These are phyloP conservation scores for Rhipidura dahli DNA, from an alignment of 2,113 vertebrate genomes.

Conservation along the genomic window DNA sequence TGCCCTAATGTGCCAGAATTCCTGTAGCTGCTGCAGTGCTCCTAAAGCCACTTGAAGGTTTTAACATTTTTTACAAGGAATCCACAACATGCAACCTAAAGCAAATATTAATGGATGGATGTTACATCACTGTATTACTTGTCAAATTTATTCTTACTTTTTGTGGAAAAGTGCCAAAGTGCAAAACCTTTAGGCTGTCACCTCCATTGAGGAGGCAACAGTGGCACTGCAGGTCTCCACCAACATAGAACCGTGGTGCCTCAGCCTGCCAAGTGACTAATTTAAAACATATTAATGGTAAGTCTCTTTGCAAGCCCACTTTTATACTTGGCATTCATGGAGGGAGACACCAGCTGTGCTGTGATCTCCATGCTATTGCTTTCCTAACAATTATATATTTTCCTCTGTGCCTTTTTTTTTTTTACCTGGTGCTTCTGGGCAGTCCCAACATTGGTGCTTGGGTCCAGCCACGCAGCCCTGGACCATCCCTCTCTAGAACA, in stretches of 20 bases:
- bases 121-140: not conserved
- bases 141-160: not conserved
- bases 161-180: not conserved
- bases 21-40: not conserved
- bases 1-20: not conserved
- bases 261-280: not conserved
- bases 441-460: not conserved
- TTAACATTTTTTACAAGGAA: not conserved
- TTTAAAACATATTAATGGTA: not conserved
- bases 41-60: not conserved
- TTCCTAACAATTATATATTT: not conserved
- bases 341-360: not conserved
- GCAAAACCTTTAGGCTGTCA: not conserved
- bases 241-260: accelerated
- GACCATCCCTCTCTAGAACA: not conserved
- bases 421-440: not conserved
- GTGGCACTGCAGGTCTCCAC: not conserved
- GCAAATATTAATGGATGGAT: not conserved
- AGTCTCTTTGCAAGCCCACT: not conserved
- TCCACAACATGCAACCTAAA: not conserved
- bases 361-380: not conserved
- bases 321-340: not conserved
- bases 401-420: not conserved
- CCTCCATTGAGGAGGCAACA: accelerated
- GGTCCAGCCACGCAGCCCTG: not conserved